Evolutionary conservation across 2,888 invertebrate species (phyloP).

Genomic region (Falcaria lacertinaria): DNA sequence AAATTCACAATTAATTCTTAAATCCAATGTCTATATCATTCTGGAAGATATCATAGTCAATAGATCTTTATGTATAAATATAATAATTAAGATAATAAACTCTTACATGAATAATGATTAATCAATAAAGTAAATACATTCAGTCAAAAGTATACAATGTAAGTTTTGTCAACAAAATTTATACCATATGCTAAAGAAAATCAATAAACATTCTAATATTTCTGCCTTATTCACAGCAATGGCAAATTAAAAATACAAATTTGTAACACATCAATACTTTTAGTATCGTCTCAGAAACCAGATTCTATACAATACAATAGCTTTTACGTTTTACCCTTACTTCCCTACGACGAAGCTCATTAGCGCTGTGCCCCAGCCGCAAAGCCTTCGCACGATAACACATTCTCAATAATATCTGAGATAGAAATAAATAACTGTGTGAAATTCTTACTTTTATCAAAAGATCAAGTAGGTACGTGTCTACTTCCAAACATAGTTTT

Average conservation of each 20-base stretch:
- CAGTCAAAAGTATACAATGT: neutral
- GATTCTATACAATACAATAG: constrained; percentile 63
- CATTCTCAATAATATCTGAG: constrained; percentile 62
- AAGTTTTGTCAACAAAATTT: too few relatives aligned
- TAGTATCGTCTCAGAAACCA: constrained; percentile 70
- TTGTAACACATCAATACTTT: constrained; percentile 77
- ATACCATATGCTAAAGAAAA: neutral
- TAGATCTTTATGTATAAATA: constrained; percentile 36
- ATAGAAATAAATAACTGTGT: constrained; percentile 37
- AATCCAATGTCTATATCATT: neutral
- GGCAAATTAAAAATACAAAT: constrained; percentile 64
- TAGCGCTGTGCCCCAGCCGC: constrained; percentile 58
- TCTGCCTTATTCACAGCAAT: constrained; percentile 28
- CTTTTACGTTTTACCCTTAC: constrained; percentile 70
- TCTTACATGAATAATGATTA: constrained; percentile 21
- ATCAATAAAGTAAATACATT: constrained; percentile 25
- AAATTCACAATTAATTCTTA: constrained; percentile 44
- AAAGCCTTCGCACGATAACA: constrained; percentile 56
- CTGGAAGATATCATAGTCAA: constrained; percentile 7
- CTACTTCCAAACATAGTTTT: too few relatives aligned
- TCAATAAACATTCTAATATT: constrained; percentile 2
- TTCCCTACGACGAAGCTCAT: constrained; percentile 74
- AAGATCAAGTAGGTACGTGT: too few relatives aligned
- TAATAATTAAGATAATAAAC: constrained; percentile 25
- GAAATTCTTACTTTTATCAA: too few relatives aligned